Evolutionary conservation across 2,113 vertebrate species (phyloP), one percentile per base, ranked within the genome.

Genomic region (Prochilodus magdalenae): DNA sequence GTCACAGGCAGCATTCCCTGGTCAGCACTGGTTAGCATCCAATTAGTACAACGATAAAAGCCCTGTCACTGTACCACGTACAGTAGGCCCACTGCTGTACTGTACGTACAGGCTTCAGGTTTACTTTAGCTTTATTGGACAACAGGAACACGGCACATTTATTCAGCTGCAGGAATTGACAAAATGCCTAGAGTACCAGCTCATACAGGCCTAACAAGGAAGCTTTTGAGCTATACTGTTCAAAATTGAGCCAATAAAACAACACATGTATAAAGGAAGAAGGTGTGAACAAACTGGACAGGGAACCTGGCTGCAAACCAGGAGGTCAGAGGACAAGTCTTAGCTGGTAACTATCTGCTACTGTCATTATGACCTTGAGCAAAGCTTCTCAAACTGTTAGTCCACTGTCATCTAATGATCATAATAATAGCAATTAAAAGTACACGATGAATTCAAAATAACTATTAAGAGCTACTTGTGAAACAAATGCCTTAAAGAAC

Each of bases 1-100:
- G 62, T 69, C 49, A 75, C 62, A 67, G 49, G 27, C 24, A 75
- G 57, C 55, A 30, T 44, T 85, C 53, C 71, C 62, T 69, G 51
- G 60, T 36, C 47, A 72, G 55, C 24, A 40, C 22, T 59, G 59
- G 24, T 53, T 67, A 70, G 30, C 51, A 74, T 62, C n/a, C 26
- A 75, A 75, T 82, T 74, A 66, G 33, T 65, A 13, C n/a, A 75
- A 82, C 73, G 30, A 29, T 8, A 49, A 67, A 55, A 33, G 5
- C 18, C 12, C 49, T 60, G 63, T 75, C 44, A 70, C 36, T 73
- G 33, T 22, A 6, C 49, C 36, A 27, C 36, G 30, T 65, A 51
- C 22, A 74, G n/a, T 47, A 14, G 44, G 12, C 33, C 72, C 53
- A 60, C 24, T 57, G 30, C 76, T 79, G 30, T 29, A 5, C 18